Percentiles rank a stretch among this genome's conserved stretches.
phyloP scores from a whole-genome alignment of 2,113 vertebrate genomes.

The Thunnus thynnus region DNA sequence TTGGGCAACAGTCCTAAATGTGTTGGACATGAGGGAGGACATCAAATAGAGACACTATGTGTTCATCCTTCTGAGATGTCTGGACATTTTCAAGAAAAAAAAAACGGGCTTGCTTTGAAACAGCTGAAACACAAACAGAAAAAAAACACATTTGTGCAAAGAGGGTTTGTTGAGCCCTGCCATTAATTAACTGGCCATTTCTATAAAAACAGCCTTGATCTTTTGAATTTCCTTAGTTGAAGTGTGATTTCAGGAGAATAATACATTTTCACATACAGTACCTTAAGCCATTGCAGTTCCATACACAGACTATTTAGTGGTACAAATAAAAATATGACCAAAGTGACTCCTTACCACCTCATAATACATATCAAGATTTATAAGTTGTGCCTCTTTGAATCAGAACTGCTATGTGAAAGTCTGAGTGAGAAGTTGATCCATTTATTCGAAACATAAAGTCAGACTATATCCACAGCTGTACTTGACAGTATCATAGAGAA shows the following conservation, averaged over 20 bases:
- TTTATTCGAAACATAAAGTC: neutral
- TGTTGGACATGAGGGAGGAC: neutral
- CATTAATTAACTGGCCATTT: neutral
- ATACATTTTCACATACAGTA: neutral
- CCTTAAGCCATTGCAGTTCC: neutral
- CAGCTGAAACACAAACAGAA: neutral
- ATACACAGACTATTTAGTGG: neutral
- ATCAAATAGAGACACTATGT: neutral
- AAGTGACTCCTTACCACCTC: neutral
- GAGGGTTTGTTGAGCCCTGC: neutral
- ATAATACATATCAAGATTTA: neutral
- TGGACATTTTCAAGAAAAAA: neutral
- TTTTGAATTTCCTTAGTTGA: neutral
- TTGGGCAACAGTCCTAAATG: constrained; percentile 5
- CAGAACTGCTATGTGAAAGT: neutral
- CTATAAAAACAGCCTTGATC: neutral
- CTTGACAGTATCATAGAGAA: constrained; percentile 7
- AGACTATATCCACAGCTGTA: constrained; percentile 6
- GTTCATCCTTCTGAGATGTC: constrained; percentile 13
- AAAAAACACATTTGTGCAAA: neutral
- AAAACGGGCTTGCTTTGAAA: neutral
- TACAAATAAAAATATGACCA: neutral
- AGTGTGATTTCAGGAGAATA: neutral
- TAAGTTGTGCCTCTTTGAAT: neutral
- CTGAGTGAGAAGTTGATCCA: neutral